Conservation (phyloP, 2,888 invertebrate genomes). For the Plebejus anna region DNA sequence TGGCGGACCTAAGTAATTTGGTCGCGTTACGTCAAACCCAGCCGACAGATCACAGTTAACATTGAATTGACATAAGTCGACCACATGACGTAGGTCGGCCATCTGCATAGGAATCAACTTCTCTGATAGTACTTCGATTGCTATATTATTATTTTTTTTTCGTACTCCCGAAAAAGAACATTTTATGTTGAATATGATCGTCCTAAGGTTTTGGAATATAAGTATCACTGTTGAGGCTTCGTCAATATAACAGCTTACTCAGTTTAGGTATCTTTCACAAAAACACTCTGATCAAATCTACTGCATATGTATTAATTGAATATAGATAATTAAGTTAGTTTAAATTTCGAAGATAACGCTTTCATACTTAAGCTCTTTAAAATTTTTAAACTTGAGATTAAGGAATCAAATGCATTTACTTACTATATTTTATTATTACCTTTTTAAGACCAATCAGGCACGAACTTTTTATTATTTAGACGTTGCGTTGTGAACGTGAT, state of each 20-base stretch:
- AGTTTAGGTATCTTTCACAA: constrained; percentile 43
- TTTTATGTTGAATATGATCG: background rate
- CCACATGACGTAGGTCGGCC: no score
- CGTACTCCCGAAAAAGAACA: background rate
- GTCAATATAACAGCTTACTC: background rate
- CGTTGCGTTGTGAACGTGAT: background rate
- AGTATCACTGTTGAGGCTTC: background rate
- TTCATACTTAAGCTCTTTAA: constrained; percentile 13
- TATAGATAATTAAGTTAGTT: constrained; percentile 3
- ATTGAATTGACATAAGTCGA: no score
- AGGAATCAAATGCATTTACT: background rate
- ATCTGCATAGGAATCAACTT: no score
- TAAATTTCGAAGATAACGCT: background rate
- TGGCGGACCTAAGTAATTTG: no score
- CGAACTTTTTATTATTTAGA: background rate
- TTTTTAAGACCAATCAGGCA: constrained; percentile 6
- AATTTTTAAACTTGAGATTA: background rate
- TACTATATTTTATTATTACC: background rate
- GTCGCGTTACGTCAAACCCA: no score
- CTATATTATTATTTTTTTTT: background rate
- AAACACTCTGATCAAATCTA: constrained; percentile 36
- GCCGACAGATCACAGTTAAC: no score
- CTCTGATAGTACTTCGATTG: background rate
- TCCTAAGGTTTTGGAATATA: no score
- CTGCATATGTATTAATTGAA: background rate